Evolutionary conservation across 23 tunicate genomes (phyloP), one percentile per base, ranked within the genome.

Genomic region (Botrylloides violaceus): DNA sequence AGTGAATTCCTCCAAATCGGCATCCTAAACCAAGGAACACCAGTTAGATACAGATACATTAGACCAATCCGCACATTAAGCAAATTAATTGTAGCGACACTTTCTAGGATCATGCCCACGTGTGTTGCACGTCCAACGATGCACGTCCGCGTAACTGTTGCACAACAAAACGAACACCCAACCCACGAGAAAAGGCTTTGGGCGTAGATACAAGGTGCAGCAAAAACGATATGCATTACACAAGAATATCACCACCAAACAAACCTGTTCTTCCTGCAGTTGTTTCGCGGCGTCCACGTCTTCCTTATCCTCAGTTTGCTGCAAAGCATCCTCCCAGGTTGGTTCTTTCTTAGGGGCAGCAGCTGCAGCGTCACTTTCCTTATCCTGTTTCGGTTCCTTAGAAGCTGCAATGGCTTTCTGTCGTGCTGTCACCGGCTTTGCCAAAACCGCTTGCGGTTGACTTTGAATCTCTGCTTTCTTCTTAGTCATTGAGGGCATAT

Each of bases 221-320:
- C 23, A 23, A 58, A 28, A 58, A 58, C 4, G 62, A 21, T 35
- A 27, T 6, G 70, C 29, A 24, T 29, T 3, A 64, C 43, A 15
- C 70, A 3, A 32, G 31, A 4, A 6, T 64, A 32, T 4, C 3
- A 20, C 31, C 70, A 64, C 3, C 70, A 58, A 39, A 70, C 75
- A 19, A 1, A 87, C 96, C 88, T 88, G 96, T 60, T 88, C 96
- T 65, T 81, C 47, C 58, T 77, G 77, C 37, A 81, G 80, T 59
- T 73, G 50, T 47, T 84, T 72, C 18, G 96, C 96, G 21, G 96
- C 96, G 38, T 53, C 96, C 9, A 73, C 87, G 77, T 88, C 96
- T 66, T 88, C 96, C 36, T 81, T 72, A 15, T 88, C 97, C 78
- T 83, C 90, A 15, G 81, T 83, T 56, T 90, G 78, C 53, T 87